Base-by-base conservation (phyloP, 2,797 vertebrate genomes). In the Aplochiton taeniatus region DNA sequence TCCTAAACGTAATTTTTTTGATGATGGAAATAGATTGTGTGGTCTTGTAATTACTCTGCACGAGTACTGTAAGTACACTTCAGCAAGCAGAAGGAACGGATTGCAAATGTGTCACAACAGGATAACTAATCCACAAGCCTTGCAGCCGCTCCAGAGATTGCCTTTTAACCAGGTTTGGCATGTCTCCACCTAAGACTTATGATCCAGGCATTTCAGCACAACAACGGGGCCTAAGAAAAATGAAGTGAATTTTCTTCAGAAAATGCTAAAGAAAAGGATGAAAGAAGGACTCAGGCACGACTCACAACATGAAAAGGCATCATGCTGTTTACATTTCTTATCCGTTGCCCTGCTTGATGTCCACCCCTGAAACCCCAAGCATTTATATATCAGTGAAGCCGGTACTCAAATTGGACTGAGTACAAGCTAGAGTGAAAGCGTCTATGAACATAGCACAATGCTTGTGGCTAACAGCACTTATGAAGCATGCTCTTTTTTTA, bases 41-140 rank as follows among this genome's bases (percentile, higher is more conserved):
- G 70, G 82, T 81, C 83, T 85, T 69, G 56, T 83, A 88, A 89
- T 91, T 89, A 87, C 75, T 76, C 81, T 81, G 87, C 58, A n/a
- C n/a, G n/a, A n/a, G n/a, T n/a, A n/a, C 87, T 80, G 73, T 75
- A 78, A 86, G 85, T 75, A 69, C 76, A 73, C 77, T 78, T 85
- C 75, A 82, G 69, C 64, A 78, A 65, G 74, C 77, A 82, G 70
- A 72, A 69, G 70, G 70, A 66, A 74, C 75, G 73, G 69, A 74
- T 62, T 62, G 74, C 71, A 72, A 68, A 81, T 80, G 78, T 87
- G 83, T 82, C 85, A 82, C 77, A 78, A 78, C 79, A 78, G 65
- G 85, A 76, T 73, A 81, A 73, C 64, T 81, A 81, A 76, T 75
- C 68, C 72, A 69, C 63, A 67, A 59, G 68, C 49, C 49, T 65